Conservation (phyloP, 2,888 invertebrate genomes). For the Steinernema scapterisci region DNA sequence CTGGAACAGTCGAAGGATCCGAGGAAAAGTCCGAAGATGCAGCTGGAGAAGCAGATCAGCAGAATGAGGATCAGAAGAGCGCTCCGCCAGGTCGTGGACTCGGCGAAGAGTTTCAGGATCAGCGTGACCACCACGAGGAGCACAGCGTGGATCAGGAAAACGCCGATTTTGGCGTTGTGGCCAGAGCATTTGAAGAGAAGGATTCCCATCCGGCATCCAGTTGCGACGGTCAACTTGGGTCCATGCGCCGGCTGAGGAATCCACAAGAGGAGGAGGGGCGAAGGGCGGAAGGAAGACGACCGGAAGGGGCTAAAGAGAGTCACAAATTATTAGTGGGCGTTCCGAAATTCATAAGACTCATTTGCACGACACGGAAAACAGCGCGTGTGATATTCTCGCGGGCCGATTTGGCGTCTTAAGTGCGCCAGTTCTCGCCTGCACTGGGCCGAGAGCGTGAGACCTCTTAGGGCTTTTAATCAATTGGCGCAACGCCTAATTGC, state of each 20-base stretch:
- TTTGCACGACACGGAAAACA: not conserved
- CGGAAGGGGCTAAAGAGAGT: not conserved
- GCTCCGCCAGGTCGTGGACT: slow-evolving; percentile 13
- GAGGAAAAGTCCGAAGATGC: slow-evolving; percentile 26
- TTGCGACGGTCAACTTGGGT: not conserved
- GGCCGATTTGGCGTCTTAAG: not conserved
- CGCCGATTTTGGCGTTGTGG: slow-evolving; percentile 25
- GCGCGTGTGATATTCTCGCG: not conserved
- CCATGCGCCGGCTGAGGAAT: not conserved
- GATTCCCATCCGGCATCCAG: slow-evolving; percentile 6
- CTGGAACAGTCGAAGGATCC: slow-evolving; percentile 20
- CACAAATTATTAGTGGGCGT: not conserved
- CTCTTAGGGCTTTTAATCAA: too few species aligned
- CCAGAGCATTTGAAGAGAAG: slow-evolving; percentile 19
- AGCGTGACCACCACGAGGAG: slow-evolving; percentile 21
- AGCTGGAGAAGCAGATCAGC: slow-evolving; percentile 30
- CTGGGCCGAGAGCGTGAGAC: too few species aligned
- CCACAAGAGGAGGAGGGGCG: not conserved
- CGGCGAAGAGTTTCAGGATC: slow-evolving; percentile 22
- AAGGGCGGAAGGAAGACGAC: not conserved
- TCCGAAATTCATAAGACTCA: not conserved
- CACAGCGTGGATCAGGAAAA: not conserved
- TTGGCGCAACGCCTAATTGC: not conserved
- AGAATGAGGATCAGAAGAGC: slow-evolving; percentile 19
- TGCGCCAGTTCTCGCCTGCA: too few species aligned